Conservation (phyloP, 2,797 vertebrate species). For the Gadopsis marmoratus region DNA sequence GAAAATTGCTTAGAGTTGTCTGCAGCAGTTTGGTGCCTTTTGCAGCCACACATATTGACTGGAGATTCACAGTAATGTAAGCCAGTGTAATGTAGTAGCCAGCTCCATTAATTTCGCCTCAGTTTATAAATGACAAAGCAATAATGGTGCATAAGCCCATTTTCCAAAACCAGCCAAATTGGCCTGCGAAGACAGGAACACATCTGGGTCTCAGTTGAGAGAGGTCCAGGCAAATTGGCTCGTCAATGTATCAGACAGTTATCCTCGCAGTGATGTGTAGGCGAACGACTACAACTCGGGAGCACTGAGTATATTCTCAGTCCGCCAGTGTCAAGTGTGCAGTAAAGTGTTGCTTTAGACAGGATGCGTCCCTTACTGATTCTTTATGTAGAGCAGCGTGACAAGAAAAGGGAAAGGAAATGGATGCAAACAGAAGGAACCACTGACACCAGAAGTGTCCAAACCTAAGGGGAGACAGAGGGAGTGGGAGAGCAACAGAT, state of each 20-base stretch:
- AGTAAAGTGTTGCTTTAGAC: conserved; percentile 59
- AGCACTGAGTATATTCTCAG: conserved; percentile 50
- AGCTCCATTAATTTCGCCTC: conserved; percentile 33
- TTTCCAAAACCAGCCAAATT: conserved; percentile 31
- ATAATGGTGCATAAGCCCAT: conserved; percentile 14
- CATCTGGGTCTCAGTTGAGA: conserved; percentile 36
- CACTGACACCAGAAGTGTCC: conserved; percentile 50
- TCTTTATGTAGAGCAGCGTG: conserved; percentile 56
- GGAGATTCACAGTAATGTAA: conserved; percentile 17
- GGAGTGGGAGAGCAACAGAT: conserved; percentile 17
- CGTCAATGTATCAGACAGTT: conserved; percentile 42
- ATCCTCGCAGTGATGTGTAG: conserved; percentile 40
- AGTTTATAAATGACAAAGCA: conserved; percentile 36
- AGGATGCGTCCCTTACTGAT: conserved; percentile 62
- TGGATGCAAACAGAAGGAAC: conserved; percentile 65
- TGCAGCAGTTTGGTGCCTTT: conserved; percentile 11
- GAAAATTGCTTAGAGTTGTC: not conserved
- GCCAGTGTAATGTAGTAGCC: not conserved
- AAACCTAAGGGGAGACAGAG: conserved; percentile 26
- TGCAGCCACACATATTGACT: not conserved
- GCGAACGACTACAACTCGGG: conserved; percentile 32
- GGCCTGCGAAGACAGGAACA: conserved; percentile 12
- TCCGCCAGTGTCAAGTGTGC: conserved; percentile 65
- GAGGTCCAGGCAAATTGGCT: conserved; percentile 48
- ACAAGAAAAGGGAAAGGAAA: conserved; percentile 67